Base-by-base conservation (phyloP, 2,113 vertebrate genomes). In the Plotosus lineatus region DNA sequence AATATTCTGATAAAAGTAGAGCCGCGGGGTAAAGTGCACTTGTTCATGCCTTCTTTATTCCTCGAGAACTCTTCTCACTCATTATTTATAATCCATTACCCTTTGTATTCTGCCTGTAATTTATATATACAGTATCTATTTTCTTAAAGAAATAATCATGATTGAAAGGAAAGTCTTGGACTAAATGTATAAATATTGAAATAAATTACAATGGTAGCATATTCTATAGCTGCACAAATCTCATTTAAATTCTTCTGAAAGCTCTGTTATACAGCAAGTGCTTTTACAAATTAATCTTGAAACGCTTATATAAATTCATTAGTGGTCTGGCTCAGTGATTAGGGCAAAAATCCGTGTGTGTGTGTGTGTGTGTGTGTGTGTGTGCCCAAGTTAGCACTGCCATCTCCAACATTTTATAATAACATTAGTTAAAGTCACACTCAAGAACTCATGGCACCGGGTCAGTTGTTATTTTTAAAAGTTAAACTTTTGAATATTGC, bases 1-100 rank as follows among this genome's bases (percentile, higher is more conserved):
- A 86, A 84, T 91, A 90, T 84, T 86, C 90, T 80, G 87, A 89
- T 85, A 88, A 82, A 81, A 82, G 55, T 81, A 82, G 84, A 61
- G 81, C 69, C 87, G 86, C 89, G 87, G 89, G 74, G 87, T 92
- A 89, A 94, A 93, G 91, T 94, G 93, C 93, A 93, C 92, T 94
- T 94, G 90, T 89, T 84, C 87, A 90, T 87, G 89, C 88, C 90
- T 89, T 90, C 85, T 85, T 28, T 69, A 81, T 77, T 80, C 61
- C 71, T 80, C 79, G 74, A 48, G 72, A 80, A 76, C 71, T 83
- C 82, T 77, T 71, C 65, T 55, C 73, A 80, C 38, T 36, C 69
- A 44, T 83, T 82, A 77, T 87, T 61, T 88, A 81, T 82, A 80
- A 80, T 71, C 48, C 55, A 56, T 83, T 75, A 72, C 72, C 44